These are phyloP conservation scores for Gambelia wislizenii DNA, from an alignment of 2,797 vertebrate genomes.

Conservation along the genomic window DNA sequence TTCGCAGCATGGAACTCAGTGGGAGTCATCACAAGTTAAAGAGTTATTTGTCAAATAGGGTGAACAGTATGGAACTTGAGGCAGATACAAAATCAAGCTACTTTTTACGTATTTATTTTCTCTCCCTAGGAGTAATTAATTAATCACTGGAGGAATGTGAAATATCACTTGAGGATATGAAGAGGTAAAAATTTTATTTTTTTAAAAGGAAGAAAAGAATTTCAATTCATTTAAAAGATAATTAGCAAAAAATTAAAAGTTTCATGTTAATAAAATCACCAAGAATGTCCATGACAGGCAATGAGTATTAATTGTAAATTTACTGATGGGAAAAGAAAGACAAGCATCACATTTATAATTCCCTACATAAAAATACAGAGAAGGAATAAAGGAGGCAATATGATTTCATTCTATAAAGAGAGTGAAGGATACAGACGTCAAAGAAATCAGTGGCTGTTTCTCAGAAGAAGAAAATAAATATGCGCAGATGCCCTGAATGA, in stretches of 20 bases:
- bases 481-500: neutral
- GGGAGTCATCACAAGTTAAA: neutral
- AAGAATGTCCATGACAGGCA: neutral
- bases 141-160: neutral
- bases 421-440: neutral
- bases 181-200: neutral
- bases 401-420: neutral
- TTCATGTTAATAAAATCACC: neutral
- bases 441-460: neutral
- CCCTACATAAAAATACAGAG: too few relatives aligned
- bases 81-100: neutral
- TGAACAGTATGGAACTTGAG: neutral
- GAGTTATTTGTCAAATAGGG: neutral
- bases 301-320: neutral
- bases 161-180: conserved; percentile 3
- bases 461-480: neutral
- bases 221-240: neutral
- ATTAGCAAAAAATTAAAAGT: neutral
- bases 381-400: neutral
- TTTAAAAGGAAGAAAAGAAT: neutral
- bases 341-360: neutral
- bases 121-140: neutral
- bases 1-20: neutral
- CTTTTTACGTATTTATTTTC: neutral
- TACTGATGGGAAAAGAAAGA: neutral